Base-by-base conservation (phyloP, 2,888 invertebrate genomes). In the Drosophila aldrichi region DNA sequence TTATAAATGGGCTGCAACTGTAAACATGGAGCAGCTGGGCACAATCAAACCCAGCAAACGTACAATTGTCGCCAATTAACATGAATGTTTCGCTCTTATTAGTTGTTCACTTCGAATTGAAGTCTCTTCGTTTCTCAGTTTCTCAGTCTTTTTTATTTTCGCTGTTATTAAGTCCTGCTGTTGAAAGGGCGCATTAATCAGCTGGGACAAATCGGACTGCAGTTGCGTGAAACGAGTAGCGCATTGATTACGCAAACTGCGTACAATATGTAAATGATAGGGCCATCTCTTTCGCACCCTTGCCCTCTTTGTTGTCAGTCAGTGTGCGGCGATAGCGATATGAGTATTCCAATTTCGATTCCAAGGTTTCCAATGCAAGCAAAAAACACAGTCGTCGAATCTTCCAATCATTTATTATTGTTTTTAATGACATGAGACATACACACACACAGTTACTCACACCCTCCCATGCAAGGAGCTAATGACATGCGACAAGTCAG, bases 61-160 rank as follows among this genome's bases (percentile, higher is more conserved):
- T 61, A 86, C 84, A 88, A 84, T 86, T 84, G 84, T 88, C 88
- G 88, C 83, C 86, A 84, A 84, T 84, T 84, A 84, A 84, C 70
- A 68, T 76, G 54, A 48, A 49, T 66, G 66, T 59, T 65, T 62
- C 74, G 74, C 74, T 70, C 62, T 70, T 54, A 61, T 74, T 74
- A 48, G 60, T 40, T 14, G 54, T 62, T 64, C 59, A 54, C n/a
- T 48, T n/a, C 43, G 41, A 12, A 25, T 62, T 56, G 9, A 20
- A 60, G 38, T 36, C 22, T 9, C 34, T 0, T n/a, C 2, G 48
- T 9, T 12, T 22, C 14, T 9, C 40, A 18, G n/a, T 40, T n/a
- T 18, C 36, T 36, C 36, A 6, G 16, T 44, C 10, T 62, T 43
- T 62, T 43, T 54, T 22, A 22, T 44, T 22, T 44, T 14, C 29